Evolutionary conservation across 2,797 vertebrate species (phyloP).

Genomic region (Ctenochaetus hawaiiensis): DNA sequence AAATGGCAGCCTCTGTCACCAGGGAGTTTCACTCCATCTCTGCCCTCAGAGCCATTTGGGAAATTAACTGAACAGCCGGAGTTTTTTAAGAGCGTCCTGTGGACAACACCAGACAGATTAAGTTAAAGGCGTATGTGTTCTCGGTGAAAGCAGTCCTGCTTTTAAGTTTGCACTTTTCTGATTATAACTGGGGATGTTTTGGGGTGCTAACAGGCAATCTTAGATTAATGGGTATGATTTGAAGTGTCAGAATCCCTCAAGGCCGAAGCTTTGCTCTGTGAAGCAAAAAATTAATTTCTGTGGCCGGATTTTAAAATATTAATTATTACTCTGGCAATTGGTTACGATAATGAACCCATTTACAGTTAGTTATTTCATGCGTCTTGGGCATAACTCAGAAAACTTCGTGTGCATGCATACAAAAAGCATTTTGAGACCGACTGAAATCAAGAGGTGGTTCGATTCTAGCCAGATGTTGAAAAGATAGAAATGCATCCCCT

Average conservation of each 20-base stretch:
- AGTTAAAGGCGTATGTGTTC: constrained; percentile 25
- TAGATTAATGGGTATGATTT: constrained; percentile 28
- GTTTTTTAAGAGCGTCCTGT: constrained; percentile 29
- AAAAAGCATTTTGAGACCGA: not conserved
- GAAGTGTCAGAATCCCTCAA: constrained; percentile 19
- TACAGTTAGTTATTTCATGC: not conserved
- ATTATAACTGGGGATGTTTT: constrained; percentile 12
- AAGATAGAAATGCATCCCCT: not conserved
- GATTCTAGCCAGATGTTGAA: not conserved
- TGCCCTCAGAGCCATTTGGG: constrained; percentile 60
- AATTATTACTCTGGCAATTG: constrained; percentile 41
- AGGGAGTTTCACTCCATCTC: constrained; percentile 33
- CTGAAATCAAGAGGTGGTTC: not conserved
- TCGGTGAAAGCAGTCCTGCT: not conserved
- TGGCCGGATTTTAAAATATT: constrained; percentile 42
- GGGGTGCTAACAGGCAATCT: constrained; percentile 20
- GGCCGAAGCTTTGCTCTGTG: constrained; percentile 38
- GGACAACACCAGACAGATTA: constrained; percentile 19
- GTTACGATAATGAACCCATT: constrained; percentile 10
- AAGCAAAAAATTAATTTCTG: constrained; percentile 48
- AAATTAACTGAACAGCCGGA: constrained; percentile 62
- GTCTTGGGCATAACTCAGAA: not conserved
- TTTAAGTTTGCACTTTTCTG: constrained; percentile 11
- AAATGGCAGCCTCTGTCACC: constrained; percentile 50
- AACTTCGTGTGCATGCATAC: not conserved